phyloP scores from a whole-genome alignment of 1,140 invertebrate species.

The Sycobia sp. region DNA sequence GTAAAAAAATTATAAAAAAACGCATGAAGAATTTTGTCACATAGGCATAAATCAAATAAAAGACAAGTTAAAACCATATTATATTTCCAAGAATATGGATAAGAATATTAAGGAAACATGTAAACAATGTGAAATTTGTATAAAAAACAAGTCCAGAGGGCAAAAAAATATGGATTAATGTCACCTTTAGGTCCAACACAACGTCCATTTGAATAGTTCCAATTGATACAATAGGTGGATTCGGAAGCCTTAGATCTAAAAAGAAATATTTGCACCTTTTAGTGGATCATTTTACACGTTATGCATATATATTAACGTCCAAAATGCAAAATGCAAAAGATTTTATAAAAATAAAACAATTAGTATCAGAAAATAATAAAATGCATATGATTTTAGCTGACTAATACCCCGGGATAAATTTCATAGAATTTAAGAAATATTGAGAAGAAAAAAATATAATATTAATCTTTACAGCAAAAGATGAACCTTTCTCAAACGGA shows the following conservation, averaged over 20 bases:
- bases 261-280: constrained; percentile 48
- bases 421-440: too few relatives aligned
- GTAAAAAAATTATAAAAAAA: constrained; percentile 31
- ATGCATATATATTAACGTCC: too few relatives aligned
- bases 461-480: too few relatives aligned
- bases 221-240: constrained; percentile 49
- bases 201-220: constrained; percentile 51
- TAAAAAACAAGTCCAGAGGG: constrained; percentile 37
- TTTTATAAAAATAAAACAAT: too few relatives aligned
- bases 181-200: constrained; percentile 38
- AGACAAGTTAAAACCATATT: constrained; percentile 24
- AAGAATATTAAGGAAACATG: constrained; percentile 24
- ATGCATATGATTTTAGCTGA: too few relatives aligned
- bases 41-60: constrained; percentile 24
- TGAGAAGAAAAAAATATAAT: too few relatives aligned
- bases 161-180: constrained; percentile 34
- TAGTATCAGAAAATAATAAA: too few relatives aligned
- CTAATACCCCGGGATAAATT: too few relatives aligned
- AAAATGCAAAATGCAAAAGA: too few relatives aligned
- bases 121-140: constrained; percentile 27
- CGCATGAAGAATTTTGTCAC: background rate
- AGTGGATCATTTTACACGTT: constrained; percentile 45
- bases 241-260: constrained; percentile 44
- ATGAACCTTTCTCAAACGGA: too few relatives aligned
- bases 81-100: constrained; percentile 20